A percentile compares a stretch with the other conserved stretches of the same genome.
Evolutionary conservation across 2,888 invertebrate genomes (phyloP).

Genomic region (Girardia tigrina): DNA sequence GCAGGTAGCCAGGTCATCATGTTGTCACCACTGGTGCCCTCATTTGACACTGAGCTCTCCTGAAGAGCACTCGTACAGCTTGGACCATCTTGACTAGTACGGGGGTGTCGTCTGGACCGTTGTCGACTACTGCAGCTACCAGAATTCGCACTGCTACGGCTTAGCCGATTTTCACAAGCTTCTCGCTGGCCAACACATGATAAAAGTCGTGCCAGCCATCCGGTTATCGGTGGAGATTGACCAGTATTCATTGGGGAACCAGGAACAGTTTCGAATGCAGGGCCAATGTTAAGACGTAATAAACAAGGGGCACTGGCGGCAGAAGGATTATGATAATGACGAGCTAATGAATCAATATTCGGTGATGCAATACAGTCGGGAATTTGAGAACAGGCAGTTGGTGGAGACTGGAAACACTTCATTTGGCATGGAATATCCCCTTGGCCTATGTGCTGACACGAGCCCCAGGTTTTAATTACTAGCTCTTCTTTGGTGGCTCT

Average conservation of each 20-base stretch:
- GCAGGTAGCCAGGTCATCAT: background rate
- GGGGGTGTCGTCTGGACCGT: background rate
- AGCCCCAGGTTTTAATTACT: background rate
- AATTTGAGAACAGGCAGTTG: background rate
- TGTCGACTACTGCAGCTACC: constrained; percentile 9
- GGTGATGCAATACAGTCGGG: background rate
- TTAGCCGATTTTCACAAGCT: constrained; percentile 11
- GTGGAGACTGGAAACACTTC: background rate
- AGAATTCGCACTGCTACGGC: constrained; percentile 8
- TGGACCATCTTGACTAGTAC: background rate
- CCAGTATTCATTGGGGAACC: background rate
- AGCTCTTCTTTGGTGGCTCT: constrained; percentile 1
- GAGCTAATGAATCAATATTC: constrained; percentile 3
- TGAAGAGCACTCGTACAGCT: background rate
- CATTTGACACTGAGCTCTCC: background rate
- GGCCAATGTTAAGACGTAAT: background rate
- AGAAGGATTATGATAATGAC: background rate
- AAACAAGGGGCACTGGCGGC: constrained; percentile 12
- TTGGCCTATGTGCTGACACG: constrained; percentile 9
- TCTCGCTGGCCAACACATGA: background rate
- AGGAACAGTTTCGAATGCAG: constrained; percentile 15
- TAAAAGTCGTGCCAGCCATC: background rate
- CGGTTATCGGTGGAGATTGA: background rate
- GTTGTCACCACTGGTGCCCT: background rate
- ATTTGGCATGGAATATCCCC: constrained; percentile 19